phyloP scores from a whole-genome alignment of 2,888 invertebrate genomes.

The Tetanocera ferruginea region DNA sequence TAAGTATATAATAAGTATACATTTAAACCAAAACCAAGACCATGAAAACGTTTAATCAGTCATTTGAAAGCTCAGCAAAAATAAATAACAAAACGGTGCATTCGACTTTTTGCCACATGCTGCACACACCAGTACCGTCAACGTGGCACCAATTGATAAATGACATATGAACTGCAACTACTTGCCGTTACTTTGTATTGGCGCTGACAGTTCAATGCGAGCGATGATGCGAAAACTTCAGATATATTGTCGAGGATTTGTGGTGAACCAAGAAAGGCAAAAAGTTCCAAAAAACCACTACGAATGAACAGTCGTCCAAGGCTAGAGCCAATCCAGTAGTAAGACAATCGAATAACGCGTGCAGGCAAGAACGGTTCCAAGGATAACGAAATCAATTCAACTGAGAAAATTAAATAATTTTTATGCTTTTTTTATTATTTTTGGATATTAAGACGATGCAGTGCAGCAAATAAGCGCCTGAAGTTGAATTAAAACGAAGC shows the following conservation, averaged over 20 bases:
- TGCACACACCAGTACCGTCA: not conserved
- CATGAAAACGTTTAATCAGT: no score
- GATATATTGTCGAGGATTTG: constrained; percentile 4
- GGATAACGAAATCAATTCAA: not conserved
- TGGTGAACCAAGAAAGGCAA: not conserved
- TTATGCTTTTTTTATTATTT: not conserved
- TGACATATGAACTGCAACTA: constrained; percentile 52
- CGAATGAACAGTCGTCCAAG: not conserved
- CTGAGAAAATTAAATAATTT: constrained; percentile 19
- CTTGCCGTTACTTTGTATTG: constrained; percentile 23
- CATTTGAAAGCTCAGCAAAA: no score
- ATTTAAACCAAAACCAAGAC: no score
- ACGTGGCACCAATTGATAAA: constrained; percentile 56
- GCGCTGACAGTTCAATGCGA: constrained; percentile 59
- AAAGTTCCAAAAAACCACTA: not conserved
- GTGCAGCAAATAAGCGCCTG: not conserved
- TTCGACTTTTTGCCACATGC: no score
- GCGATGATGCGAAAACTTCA: constrained; percentile 59
- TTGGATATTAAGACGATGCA: not conserved
- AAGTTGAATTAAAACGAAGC: not conserved
- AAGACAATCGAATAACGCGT: not conserved
- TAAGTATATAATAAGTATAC: no score
- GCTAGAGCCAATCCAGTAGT: not conserved
- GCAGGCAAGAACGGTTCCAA: not conserved
- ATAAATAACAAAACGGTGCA: no score